Conservation (phyloP, 1,140 invertebrate genomes). For the Trichomalopsis sarcophagae region DNA sequence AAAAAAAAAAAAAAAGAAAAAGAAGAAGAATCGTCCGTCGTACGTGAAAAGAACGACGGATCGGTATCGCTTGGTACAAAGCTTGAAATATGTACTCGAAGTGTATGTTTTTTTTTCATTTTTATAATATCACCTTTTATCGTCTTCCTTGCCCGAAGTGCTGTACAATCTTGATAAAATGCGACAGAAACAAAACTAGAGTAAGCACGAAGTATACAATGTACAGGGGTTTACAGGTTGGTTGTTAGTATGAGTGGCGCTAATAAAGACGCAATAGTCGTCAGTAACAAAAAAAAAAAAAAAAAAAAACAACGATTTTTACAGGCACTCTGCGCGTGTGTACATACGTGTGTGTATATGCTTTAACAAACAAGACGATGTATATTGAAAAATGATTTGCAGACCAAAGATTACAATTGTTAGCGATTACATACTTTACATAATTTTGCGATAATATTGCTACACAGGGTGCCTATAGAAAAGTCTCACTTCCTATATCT, state of each 20-base stretch:
- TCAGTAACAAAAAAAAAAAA: slow-evolving; percentile 7
- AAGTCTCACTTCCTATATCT: slow-evolving; percentile 3
- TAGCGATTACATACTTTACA: neutral
- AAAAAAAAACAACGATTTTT: neutral
- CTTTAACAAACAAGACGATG: neutral
- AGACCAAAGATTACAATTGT: neutral
- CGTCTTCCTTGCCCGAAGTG: slow-evolving; percentile 18
- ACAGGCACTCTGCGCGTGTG: neutral
- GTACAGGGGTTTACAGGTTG: slow-evolving; percentile 29
- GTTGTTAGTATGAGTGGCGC: slow-evolving; percentile 23
- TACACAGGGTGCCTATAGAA: slow-evolving; percentile 17
- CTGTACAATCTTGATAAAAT: slow-evolving; percentile 31
- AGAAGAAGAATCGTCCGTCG: neutral
- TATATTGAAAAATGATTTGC: slow-evolving; percentile 10
- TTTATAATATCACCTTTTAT: slow-evolving; percentile 40
- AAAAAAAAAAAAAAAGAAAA: slow-evolving; percentile 38
- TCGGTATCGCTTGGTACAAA: slow-evolving; percentile 39
- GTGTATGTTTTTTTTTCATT: slow-evolving; percentile 21
- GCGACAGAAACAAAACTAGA: slow-evolving; percentile 20
- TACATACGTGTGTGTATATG: neutral
- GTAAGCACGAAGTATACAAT: slow-evolving; percentile 36
- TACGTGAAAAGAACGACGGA: slow-evolving; percentile 16
- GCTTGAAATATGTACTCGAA: slow-evolving; percentile 14
- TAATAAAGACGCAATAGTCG: slow-evolving; percentile 1
- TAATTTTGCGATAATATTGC: slow-evolving; percentile 11